Evolutionary conservation across 2,888 invertebrate species (phyloP), one percentile per base, ranked within the genome.

Genomic region (Leptura quadrifasciata): DNA sequence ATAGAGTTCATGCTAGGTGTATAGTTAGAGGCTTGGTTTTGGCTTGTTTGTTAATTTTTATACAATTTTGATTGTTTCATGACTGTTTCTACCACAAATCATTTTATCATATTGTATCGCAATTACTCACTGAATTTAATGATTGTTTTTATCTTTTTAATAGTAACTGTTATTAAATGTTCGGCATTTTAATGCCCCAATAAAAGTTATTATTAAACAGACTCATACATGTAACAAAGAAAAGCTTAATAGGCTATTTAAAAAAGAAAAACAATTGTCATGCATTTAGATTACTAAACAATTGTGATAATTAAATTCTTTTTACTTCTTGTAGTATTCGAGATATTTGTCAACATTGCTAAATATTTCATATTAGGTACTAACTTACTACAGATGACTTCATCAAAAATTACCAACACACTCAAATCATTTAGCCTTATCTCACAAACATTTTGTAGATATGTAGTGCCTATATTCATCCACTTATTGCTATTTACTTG

Each of bases 1-100:
- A 8, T 31, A 31, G 27, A 31, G 76, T 81, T 79, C 81, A 83
- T 83, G 81, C 84, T 84, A 80, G 82, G 82, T 81, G 79, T 81
- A 79, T 78, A 76, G 75, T 79, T 76, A 77, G 72, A 74, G 47
- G 78, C 79, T 80, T 82, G 74, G 79, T 77, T 79, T 77, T 76
- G 74, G 77, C 75, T 79, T 80, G 55, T 78, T 76, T 74, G 68
- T 75, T 69, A 65, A 79, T 81, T 65, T 80, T 76, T 80, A 72
- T 68, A 73, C 57, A 64, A 58, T 75, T 74, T 75, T 76, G 69
- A 72, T 70, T 73, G 35, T 10, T 75, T 75, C 80, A 76, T 81
- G 79, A 80, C 78, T 79, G 80, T 82, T 81, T 81, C 80, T 72
- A 72, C 72, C 55, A 35, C 18, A 52, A 47, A 47, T 12, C 5